Evolutionary conservation across 1,140 invertebrate species (phyloP), one percentile per base, ranked within the genome.

Genomic region (Pogonomyrmex barbatus): DNA sequence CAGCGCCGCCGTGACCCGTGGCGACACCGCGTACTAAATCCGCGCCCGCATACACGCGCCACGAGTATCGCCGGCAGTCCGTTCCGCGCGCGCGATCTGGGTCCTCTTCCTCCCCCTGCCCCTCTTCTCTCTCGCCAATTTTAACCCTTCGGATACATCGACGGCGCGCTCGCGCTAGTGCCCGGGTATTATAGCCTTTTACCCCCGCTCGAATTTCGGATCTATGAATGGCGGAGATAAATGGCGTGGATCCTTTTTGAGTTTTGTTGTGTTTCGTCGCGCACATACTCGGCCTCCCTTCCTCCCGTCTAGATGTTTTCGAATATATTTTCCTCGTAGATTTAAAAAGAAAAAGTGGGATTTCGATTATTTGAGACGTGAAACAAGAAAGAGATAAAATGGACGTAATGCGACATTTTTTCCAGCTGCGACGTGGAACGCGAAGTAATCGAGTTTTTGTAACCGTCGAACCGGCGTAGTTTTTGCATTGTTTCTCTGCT

Each of bases 1-100:
- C 93, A 93, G 92, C 94, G 94, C 94, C 94, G 93, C 93, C 93
- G 85, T 95, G 94, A 94, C 94, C 93, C 92, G 91, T 92, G 93
- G 93, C 93, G 94, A 94, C 94, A 95, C 89, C 91, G 88, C 62
- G 73, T 93, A 95, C 94, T 93, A 92, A 78, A 63, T 71, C 36
- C 68, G 87, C 91, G 75, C 88, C 77, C 83, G 79, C 77, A 86
- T 73, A 82, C 71, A 85, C 86, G 84, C 77, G 85, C 70, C 65
- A 81, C 88, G 88, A 81, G 78, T 86, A 65, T 42, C 65, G 56
- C 42, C 60, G 87, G 50, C 54, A 36, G 56, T 79, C 68, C 63
- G 73, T 10, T 79, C 73, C 58, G 86, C 62, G 76, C 71, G 70
- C 84, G 84, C 90, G 86, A 85, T 79, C 73, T 50, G 42, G 12